Base-by-base conservation (phyloP, 2,797 vertebrate species). In the Phrynocephalus forsythii region DNA sequence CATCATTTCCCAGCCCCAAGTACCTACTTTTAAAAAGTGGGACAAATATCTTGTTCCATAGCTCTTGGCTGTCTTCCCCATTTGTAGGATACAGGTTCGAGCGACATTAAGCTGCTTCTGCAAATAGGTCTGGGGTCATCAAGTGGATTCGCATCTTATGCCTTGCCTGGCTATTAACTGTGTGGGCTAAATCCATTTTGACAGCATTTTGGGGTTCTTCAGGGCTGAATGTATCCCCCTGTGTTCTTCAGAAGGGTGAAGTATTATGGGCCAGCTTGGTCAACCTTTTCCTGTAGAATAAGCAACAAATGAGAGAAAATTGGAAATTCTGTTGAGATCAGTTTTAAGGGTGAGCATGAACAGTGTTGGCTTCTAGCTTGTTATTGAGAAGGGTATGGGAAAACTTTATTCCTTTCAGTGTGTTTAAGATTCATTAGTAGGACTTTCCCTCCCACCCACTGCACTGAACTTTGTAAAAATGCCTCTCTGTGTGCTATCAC, bases 11-110 rank as follows among this genome's bases (percentile, higher is more conserved):
- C 87, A 80, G 76, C 50, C 79, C 26, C 52, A 56, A 13, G 52
- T 7, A 56, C 52, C 60, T 63, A 5, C 18, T 2, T 63, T 63
- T 63, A 63, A 18, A 18, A 63, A 20, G 60, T 18, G 60, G 60
- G 16, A 63, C 60, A 63, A 63, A 15, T 15, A 63, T 63, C 5
- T 76, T 84, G n/a, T 69, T 93, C 30, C 91, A 48, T 28, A 33
- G 28, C 28, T 73, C 79, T 90, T 68, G 22, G 24, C 28, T 72
- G 33, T 66, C 80, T 5, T 18, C 50, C 50, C 30, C 44, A 63
- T 89, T n/a, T 48, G 10, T 38, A 80, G 28, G 76, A 68, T 30
- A 75, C n/a, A 68, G 86, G 60, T 52, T 92, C 79, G 83, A 86
- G 89, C 9, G 28, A 66, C 30, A 44, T 71, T 5, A 28, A 20